Percentiles rank a stretch among this genome's conserved stretches.
phyloP scores from a whole-genome alignment of 2,888 invertebrate genomes.

The Graphium colonna region DNA sequence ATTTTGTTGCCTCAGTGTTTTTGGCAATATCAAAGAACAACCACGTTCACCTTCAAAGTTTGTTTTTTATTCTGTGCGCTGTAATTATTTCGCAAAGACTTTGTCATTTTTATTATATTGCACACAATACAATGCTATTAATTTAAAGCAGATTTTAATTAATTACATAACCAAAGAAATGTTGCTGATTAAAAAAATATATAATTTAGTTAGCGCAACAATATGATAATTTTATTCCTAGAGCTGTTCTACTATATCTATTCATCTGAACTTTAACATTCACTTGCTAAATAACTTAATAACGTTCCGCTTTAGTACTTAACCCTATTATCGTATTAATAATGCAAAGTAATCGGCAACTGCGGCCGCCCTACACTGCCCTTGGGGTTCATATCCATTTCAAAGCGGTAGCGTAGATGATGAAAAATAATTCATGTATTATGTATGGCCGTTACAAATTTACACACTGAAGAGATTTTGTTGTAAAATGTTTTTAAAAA shows the following conservation, averaged over 20 bases:
- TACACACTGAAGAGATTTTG: no score
- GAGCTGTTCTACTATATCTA: background rate
- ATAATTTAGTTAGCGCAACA: no score
- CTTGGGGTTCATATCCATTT: conserved; percentile 11
- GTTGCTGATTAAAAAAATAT: no score
- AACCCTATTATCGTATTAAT: conserved; percentile 26
- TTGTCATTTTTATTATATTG: background rate
- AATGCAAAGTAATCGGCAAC: conserved; percentile 24
- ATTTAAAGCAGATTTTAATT: no score
- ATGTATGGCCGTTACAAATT: background rate
- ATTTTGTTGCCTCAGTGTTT: conserved; percentile 3
- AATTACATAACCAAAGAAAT: no score
- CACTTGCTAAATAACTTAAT: conserved; percentile 12
- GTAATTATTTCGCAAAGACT: background rate
- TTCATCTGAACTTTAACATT: background rate
- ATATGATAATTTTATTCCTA: background rate
- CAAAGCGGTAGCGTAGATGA: conserved; percentile 6
- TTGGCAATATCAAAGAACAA: background rate
- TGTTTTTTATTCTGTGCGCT: background rate
- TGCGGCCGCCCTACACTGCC: conserved; percentile 16
- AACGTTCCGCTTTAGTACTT: conserved; percentile 18
- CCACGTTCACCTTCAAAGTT: background rate
- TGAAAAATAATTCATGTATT: background rate
- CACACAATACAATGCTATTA: no score
- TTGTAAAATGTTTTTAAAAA: no score